phyloP scores from a whole-genome alignment of 1,140 invertebrate species.

The Bombus affinis region DNA sequence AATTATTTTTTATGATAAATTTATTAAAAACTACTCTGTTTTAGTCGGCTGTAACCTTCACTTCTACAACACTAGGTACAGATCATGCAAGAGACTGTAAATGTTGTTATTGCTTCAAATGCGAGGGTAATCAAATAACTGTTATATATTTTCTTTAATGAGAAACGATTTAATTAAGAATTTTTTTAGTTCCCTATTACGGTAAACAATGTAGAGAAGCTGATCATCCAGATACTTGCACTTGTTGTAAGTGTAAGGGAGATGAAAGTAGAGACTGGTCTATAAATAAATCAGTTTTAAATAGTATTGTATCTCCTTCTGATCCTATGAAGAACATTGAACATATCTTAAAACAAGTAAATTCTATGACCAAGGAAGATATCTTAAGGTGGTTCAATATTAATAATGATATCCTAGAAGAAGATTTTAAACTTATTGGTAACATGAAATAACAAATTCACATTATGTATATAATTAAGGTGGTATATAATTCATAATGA shows the following conservation, averaged over 20 bases:
- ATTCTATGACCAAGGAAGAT: background rate
- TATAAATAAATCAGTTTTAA: background rate
- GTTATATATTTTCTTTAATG: background rate
- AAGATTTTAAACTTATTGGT: slow-evolving; percentile 23
- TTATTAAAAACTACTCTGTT: background rate
- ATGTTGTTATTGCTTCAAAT: slow-evolving; percentile 44
- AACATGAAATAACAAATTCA: background rate
- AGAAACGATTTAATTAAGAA: background rate
- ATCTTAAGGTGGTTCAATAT: slow-evolving; percentile 30
- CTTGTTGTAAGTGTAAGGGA: slow-evolving; percentile 32
- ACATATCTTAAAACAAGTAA: slow-evolving; percentile 10
- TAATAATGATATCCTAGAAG: slow-evolving; percentile 9
- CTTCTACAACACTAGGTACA: background rate
- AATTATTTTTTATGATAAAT: background rate
- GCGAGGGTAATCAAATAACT: slow-evolving; percentile 7
- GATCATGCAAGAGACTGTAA: slow-evolving; percentile 1
- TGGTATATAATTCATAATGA: background rate
- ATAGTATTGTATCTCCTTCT: background rate
- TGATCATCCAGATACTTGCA: slow-evolving; percentile 8
- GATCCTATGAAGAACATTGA: background rate
- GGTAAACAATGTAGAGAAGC: background rate
- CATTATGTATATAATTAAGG: too few relatives aligned
- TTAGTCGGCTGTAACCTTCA: slow-evolving; percentile 9
- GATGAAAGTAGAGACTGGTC: slow-evolving; percentile 28
- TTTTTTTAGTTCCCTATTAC: background rate